Evolutionary conservation across 2,888 invertebrate species (phyloP), one percentile per base, ranked within the genome.

Genomic region (Siphlonurus alternatus): DNA sequence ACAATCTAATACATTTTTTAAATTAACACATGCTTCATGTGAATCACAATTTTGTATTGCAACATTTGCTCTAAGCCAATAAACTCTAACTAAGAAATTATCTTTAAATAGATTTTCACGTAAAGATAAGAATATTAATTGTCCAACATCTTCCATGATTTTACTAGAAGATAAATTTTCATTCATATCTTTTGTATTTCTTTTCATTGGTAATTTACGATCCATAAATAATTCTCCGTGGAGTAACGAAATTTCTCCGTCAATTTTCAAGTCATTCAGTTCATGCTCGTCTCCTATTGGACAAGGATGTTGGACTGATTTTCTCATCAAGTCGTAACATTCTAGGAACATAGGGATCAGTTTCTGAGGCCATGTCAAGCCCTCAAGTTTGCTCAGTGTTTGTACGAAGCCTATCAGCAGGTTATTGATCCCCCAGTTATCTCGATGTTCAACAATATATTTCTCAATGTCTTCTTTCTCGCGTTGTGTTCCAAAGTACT

Each of bases 401-500:
- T 61, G 22, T 23, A 61, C 19, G 23, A 23, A 23, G 25, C 19
- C 61, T 1, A 1, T 1, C 24, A 3, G 10, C 23, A 61, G 15
- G 23, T 61, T 22, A 24, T 2, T 23, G 7, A 61, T 2, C 23
- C 23, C 53, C 62, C 23, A 62, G 2, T 53, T 62, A 23, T 23
- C 5, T 19, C 2, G 60, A 59, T 60, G 60, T 23, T 61, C 51
- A 53, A 76, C 78, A 70, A 88, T 81, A 69, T 87, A 86, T 61
- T 76, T 74, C 67, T 80, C 78, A 0, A 88, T 84, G 73, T 88
- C 86, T 61, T 75, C 75, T 67, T 76, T 78, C 78, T 89, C 89
- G 62, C 73, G 72, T 53, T 84, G 81, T 1, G 83, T 80, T 1
- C 81, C 83, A 76, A 88, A 89, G 75, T 88, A 88, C 64, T 77